Percentiles rank a stretch among this genome's conserved stretches.
Evolutionary conservation across 2,113 vertebrate genomes (phyloP).

Genomic region (Cavia porcellus): DNA sequence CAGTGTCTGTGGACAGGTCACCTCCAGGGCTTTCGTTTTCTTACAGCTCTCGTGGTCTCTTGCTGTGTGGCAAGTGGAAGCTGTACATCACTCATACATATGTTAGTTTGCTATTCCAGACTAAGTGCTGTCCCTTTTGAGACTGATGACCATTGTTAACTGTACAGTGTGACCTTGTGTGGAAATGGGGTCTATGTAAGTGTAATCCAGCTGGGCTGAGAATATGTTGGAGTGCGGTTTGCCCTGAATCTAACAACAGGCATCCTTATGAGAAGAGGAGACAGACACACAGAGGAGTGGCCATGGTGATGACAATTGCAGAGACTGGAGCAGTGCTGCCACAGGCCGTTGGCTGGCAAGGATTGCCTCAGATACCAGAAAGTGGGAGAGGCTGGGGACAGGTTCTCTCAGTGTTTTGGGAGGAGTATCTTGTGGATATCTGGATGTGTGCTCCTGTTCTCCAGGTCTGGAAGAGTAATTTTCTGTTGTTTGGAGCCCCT

Average conservation of each 20-base stretch:
- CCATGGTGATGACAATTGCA: background rate
- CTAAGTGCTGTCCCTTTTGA: too few relatives aligned
- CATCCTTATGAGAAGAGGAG: background rate
- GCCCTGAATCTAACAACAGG: too few relatives aligned
- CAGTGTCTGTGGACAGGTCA: background rate
- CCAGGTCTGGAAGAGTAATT: background rate
- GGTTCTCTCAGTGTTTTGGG: background rate
- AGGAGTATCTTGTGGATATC: background rate
- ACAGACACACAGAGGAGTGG: background rate
- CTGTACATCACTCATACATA: too few relatives aligned
- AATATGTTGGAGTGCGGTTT: background rate
- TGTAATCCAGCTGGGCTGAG: background rate
- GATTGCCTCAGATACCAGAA: background rate
- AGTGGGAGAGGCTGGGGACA: background rate
- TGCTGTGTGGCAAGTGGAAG: background rate
- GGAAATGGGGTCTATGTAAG: background rate
- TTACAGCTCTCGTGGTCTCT: fast-evolving
- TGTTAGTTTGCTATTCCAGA: background rate
- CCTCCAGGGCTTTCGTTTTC: background rate
- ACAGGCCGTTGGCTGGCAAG: background rate
- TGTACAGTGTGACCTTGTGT: background rate
- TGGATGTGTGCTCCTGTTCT: background rate
- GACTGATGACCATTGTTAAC: background rate
- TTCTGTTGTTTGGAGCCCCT: background rate
- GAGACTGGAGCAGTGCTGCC: background rate